Conservation (phyloP, 1,140 invertebrate species). For the Chrysomallon squamiferum region DNA sequence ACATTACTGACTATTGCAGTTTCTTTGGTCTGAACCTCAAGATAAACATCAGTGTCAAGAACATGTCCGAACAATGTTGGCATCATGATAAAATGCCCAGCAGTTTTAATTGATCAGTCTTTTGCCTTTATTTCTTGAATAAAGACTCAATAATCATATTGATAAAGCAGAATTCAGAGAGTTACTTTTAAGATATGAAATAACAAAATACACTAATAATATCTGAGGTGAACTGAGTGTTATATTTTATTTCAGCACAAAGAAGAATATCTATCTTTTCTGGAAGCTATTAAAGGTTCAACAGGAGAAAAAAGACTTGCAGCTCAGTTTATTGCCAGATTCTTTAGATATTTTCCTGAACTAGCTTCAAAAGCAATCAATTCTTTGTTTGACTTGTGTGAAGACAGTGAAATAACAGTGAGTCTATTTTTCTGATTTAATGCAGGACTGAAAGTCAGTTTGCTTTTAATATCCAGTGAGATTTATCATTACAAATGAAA, state of each 20-base stretch:
- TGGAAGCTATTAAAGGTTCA: constrained; percentile 67
- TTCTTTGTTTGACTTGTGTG: constrained; percentile 91
- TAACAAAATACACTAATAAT: not conserved
- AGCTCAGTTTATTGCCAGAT: constrained; percentile 93
- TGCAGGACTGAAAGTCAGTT: not conserved
- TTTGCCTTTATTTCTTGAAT: too few relatives aligned
- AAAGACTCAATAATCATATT: not conserved
- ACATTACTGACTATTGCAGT: too few relatives aligned
- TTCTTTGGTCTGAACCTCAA: too few relatives aligned
- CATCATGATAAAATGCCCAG: too few relatives aligned
- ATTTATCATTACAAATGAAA: too few relatives aligned
- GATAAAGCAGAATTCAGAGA: not conserved
- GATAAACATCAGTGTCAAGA: too few relatives aligned
- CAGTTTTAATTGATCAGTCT: too few relatives aligned
- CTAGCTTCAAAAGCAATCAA: constrained; percentile 86
- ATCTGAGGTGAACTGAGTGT: not conserved
- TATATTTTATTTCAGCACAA: constrained; percentile 76
- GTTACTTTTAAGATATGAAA: too few relatives aligned
- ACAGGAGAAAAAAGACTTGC: constrained; percentile 91
- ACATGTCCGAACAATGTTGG: too few relatives aligned
- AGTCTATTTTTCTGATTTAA: constrained; percentile 6
- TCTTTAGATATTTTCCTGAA: constrained; percentile 90
- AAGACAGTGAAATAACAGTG: constrained; percentile 82
- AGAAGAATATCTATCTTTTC: constrained; percentile 84
- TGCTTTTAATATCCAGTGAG: not conserved